Evolutionary conservation across 2,113 vertebrate species (phyloP).

Genomic region (Solea solea): DNA sequence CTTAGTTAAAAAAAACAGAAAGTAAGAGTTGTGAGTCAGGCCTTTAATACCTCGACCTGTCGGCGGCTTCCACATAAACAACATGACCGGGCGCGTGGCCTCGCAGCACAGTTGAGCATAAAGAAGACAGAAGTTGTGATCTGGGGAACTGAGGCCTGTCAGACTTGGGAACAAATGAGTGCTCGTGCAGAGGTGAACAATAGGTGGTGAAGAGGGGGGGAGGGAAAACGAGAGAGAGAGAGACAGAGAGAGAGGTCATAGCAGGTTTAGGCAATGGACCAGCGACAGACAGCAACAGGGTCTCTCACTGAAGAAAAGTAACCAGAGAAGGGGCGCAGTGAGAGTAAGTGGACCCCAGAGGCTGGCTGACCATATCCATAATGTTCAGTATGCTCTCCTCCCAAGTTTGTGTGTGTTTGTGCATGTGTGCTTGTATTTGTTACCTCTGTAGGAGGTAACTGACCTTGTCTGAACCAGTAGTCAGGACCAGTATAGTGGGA

Average conservation of each 20-base stretch:
- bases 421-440: slow-evolving; percentile 4
- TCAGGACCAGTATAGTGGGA: too few species aligned
- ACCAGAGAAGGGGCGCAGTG: slow-evolving; percentile 50
- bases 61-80: slow-evolving; percentile 56
- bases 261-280: neutral
- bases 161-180: slow-evolving; percentile 32
- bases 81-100: slow-evolving; percentile 47
- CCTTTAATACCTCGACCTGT: slow-evolving; percentile 26
- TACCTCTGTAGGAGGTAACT: too few species aligned
- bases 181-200: slow-evolving; percentile 52
- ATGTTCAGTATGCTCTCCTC: slow-evolving; percentile 31
- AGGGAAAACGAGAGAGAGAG: neutral
- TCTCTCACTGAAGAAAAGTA: slow-evolving; percentile 38
- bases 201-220: slow-evolving; percentile 21
- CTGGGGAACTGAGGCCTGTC: slow-evolving; percentile 35
- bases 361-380: slow-evolving; percentile 27
- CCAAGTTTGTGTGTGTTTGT: neutral
- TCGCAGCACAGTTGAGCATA: slow-evolving; percentile 45
- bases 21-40: slow-evolving; percentile 28
- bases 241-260: slow-evolving; percentile 15
- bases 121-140: slow-evolving; percentile 67
- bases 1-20: neutral
- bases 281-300: slow-evolving; percentile 28
- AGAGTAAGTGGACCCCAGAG: slow-evolving; percentile 67
- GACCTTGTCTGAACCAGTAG: too few species aligned